A percentile compares a stretch with the other conserved stretches of the same genome.
Evolutionary conservation across 2,888 invertebrate species (phyloP).

Genomic region (Dryomyza anilis): DNA sequence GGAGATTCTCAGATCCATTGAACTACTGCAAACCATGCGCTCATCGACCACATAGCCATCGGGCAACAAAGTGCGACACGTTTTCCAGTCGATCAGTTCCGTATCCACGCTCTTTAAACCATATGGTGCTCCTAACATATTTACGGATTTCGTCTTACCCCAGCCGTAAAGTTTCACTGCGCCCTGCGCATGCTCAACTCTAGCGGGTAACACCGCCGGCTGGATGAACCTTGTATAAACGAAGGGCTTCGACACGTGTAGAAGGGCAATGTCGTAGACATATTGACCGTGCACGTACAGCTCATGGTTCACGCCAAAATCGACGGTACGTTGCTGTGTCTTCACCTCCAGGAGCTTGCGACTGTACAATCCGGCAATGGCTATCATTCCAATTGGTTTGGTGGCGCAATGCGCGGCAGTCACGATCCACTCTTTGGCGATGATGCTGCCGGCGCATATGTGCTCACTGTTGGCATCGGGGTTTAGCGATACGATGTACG

Average conservation of each 20-base stretch:
- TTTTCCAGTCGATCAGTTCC: too few species aligned
- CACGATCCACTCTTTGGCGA: constrained; percentile 29
- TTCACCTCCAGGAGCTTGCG: constrained; percentile 34
- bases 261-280: constrained; percentile 65
- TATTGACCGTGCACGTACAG: constrained; percentile 53
- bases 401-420: constrained; percentile 34
- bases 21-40: too few species aligned
- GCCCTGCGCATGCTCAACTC: constrained; percentile 45
- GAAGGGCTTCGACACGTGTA: constrained; percentile 52
- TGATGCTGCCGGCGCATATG: constrained; percentile 30
- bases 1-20: too few species aligned
- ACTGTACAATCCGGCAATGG: constrained; percentile 57
- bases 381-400: constrained; percentile 40
- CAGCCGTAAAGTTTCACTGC: constrained; percentile 59
- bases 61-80: too few species aligned
- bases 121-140: too few species aligned
- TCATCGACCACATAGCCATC: too few species aligned
- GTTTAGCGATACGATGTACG: constrained; percentile 32
- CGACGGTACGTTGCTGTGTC: constrained; percentile 40
- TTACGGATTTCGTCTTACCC: too few species aligned
- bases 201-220: constrained; percentile 55
- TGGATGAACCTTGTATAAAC: constrained; percentile 51
- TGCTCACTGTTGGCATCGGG: constrained; percentile 37
- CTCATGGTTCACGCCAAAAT: constrained; percentile 46
- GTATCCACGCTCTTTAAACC: too few species aligned